A percentile compares a stretch with the other conserved stretches of the same genome.
These are phyloP conservation scores for Amblyteles armatorius DNA, from an alignment of 2,888 invertebrate species.

Conservation along the genomic window DNA sequence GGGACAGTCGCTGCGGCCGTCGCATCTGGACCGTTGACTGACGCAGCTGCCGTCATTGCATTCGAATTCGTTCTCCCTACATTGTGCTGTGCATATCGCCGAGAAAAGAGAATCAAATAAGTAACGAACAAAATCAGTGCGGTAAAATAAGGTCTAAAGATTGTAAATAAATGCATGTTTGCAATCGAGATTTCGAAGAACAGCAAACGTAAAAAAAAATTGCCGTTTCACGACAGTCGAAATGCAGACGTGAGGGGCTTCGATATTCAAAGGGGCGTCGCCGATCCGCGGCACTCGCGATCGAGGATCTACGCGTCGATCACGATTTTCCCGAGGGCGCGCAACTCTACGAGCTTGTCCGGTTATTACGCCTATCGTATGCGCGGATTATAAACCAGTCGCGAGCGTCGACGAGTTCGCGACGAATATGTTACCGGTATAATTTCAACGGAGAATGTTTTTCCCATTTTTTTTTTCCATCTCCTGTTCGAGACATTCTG, in stretches of 20 bases:
- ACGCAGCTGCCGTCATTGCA: conserved; percentile 87
- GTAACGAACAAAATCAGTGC: conserved; percentile 47
- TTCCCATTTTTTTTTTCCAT: conserved; percentile 6
- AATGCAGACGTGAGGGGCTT: conserved; percentile 13
- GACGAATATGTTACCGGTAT: conserved; percentile 57
- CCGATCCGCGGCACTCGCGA: conserved; percentile 25
- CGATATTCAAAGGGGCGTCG: conserved; percentile 20
- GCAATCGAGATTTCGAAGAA: conserved; percentile 25
- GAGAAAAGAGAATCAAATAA: conserved; percentile 65
- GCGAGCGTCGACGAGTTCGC: conserved; percentile 32
- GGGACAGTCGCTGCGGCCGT: conserved; percentile 85
- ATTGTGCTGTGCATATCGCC: conserved; percentile 76
- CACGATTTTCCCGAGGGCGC: conserved; percentile 53
- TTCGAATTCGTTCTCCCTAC: conserved; percentile 86
- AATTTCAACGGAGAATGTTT: conserved; percentile 34
- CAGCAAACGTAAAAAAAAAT: not conserved
- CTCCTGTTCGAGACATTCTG: not conserved
- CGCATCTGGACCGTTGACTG: conserved; percentile 84
- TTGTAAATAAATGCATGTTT: conserved; percentile 28
- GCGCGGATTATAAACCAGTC: conserved; percentile 54
- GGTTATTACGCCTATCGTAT: conserved; percentile 38
- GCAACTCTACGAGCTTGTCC: conserved; percentile 33
- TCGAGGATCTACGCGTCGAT: conserved; percentile 41
- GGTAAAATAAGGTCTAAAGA: conserved; percentile 36
- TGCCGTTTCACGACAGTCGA: conserved; percentile 5